phyloP scores from a whole-genome alignment of 2,113 vertebrate genomes.

The Laticauda colubrina region DNA sequence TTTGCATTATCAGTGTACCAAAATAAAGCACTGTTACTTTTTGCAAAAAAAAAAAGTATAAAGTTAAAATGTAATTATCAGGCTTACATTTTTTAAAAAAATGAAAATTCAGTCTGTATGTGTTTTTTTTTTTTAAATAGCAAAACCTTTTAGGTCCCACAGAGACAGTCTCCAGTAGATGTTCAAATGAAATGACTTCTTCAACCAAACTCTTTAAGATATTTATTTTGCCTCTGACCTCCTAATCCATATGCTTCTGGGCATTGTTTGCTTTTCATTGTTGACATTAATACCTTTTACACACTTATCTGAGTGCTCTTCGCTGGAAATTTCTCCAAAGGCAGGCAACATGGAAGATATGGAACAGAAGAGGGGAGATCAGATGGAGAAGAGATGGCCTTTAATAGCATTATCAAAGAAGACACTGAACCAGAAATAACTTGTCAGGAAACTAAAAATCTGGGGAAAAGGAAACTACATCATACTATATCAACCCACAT shows the following conservation, averaged over 20 bases:
- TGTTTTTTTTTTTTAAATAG: not conserved
- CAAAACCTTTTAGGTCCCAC: not conserved
- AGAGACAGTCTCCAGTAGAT: not conserved
- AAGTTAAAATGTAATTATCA: not conserved
- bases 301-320: not conserved
- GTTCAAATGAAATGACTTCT: not conserved
- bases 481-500: not conserved
- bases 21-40: not conserved
- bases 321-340: not conserved
- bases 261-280: not conserved
- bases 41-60: not conserved
- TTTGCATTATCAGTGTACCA: not conserved
- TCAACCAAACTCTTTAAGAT: not conserved
- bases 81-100: not conserved
- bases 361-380: not conserved
- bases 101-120: not conserved
- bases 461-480: no score
- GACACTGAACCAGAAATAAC: not conserved
- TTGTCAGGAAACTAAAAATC: not conserved
- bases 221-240: not conserved
- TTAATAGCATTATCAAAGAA: not conserved
- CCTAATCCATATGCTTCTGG: not conserved
- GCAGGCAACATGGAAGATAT: not conserved
- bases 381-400: not conserved
- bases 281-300: not conserved